These are phyloP conservation scores for Tipula lateralis DNA, from an alignment of 2,888 invertebrate species.

Conservation along the genomic window DNA sequence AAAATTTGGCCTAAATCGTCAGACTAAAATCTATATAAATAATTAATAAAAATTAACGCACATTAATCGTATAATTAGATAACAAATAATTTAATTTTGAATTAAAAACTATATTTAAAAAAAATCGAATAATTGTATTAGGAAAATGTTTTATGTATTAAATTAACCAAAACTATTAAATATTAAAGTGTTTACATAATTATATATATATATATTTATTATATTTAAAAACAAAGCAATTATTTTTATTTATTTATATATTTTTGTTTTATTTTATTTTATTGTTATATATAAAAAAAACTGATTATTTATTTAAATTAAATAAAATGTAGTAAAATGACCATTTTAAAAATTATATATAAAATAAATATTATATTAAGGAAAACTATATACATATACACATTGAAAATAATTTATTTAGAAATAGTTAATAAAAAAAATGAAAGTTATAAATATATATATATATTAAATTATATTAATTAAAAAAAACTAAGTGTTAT, in stretches of 20 bases:
- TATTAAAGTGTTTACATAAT: background rate
- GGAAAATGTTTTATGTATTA: conserved; percentile 9
- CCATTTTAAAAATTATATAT: background rate
- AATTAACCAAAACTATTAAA: conserved; percentile 3
- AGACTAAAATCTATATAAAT: background rate
- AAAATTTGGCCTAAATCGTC: background rate
- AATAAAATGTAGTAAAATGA: background rate
- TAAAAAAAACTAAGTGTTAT: background rate
- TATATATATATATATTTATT: background rate
- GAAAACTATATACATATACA: no score
- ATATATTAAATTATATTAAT: background rate
- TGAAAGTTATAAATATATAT: background rate
- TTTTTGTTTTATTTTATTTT: background rate
- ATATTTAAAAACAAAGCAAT: background rate
- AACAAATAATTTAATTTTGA: background rate
- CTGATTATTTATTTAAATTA: background rate
- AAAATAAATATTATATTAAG: background rate
- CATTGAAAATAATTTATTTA: background rate
- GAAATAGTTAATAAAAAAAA: background rate
- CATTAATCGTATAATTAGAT: background rate
- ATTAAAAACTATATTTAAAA: background rate
- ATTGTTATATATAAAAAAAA: background rate
- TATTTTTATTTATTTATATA: background rate
- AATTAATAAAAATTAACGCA: background rate
- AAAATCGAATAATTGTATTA: conserved; percentile 14